Base-by-base conservation (phyloP, 2,113 vertebrate genomes). In the Regulus satrapa region DNA sequence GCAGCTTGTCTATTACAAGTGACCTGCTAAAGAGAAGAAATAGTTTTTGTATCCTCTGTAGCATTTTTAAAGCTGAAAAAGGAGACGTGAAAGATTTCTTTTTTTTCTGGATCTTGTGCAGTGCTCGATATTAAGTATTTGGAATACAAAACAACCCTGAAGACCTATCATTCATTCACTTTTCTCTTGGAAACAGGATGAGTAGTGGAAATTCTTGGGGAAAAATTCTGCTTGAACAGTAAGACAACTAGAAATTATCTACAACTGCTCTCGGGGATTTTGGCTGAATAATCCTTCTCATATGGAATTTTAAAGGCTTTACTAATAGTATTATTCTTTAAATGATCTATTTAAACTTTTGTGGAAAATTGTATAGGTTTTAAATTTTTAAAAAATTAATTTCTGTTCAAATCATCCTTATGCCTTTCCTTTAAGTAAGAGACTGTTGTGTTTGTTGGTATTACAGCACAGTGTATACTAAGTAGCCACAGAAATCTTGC, bases 1-100 rank as follows among this genome's bases (percentile, higher is more conserved):
- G 95, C 95, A 97, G 93, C 92, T 96, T 96, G 95, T 95, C 96
- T 94, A 76, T 86, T 88, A 84, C 56, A 88, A 83, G 93, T 90
- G 95, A 96, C 92, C 92, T 90, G 92, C 88, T 86, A 94, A 82
- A 73, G 59, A 92, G 85, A 92, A 92, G 82, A 94, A 96, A 88
- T 93, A 85, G 68, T 74, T 63, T 90, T 93, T 94, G 68, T 90
- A 93, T 95, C 59, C 92, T 94, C 82, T 93, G 92, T 80, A 96
- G 55, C 72, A 59, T 89, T 94, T 97, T 83, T 90, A 80, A 83
- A 72, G 48, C 85, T 81, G 74, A 92, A 94, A 96, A 83, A 64
- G 59, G 81, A 34, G 40, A 79, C 6, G 19, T 66, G 63, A 74
- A 88, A 81, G 52, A 26, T 66, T 85, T 80, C 7, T 56, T 76